Percentiles rank a stretch among this genome's conserved stretches.
These are phyloP conservation scores for Acanthornis magna DNA, from an alignment of 2,797 vertebrate genomes.

Conservation along the genomic window DNA sequence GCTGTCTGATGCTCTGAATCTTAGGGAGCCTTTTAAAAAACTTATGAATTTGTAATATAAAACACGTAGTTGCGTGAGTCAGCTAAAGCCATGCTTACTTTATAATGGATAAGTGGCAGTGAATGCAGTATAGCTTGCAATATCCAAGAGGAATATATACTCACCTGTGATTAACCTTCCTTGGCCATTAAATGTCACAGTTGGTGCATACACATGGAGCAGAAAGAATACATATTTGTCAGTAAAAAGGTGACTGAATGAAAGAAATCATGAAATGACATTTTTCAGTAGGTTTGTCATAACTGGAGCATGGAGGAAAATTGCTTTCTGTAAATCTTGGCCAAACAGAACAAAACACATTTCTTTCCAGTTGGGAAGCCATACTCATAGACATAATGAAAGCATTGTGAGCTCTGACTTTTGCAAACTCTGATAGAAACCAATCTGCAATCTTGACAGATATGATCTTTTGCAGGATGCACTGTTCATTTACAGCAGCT, in stretches of 20 bases:
- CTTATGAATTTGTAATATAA: not conserved
- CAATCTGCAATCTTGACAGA: slow-evolving; percentile 80
- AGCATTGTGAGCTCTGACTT: slow-evolving; percentile 78
- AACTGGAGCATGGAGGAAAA: slow-evolving; percentile 75
- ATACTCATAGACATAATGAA: slow-evolving; percentile 77
- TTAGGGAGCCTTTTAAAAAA: slow-evolving; percentile 14
- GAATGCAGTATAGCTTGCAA: slow-evolving; percentile 7
- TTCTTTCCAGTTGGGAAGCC: slow-evolving; percentile 78
- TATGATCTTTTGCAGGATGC: slow-evolving; percentile 76
- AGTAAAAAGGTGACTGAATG: slow-evolving; percentile 71
- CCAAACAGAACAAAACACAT: slow-evolving; percentile 78
- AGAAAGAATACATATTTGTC: slow-evolving; percentile 70
- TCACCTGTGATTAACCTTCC: slow-evolving; percentile 71
- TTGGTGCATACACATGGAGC: slow-evolving; percentile 18
- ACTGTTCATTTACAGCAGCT: slow-evolving; percentile 69
- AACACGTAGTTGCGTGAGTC: not conserved
- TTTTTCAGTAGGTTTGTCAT: slow-evolving; percentile 77
- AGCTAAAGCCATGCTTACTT: slow-evolving; percentile 31
- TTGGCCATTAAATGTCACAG: slow-evolving; percentile 76
- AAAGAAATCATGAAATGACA: slow-evolving; percentile 76
- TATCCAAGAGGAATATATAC: slow-evolving; percentile 52
- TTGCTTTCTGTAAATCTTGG: slow-evolving; percentile 81
- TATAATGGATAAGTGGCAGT: not conserved
- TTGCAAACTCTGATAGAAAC: slow-evolving; percentile 76
- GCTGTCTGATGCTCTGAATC: not conserved